Evolutionary conservation across 1,140 invertebrate species (phyloP).

Genomic region (Drosophila yakuba): DNA sequence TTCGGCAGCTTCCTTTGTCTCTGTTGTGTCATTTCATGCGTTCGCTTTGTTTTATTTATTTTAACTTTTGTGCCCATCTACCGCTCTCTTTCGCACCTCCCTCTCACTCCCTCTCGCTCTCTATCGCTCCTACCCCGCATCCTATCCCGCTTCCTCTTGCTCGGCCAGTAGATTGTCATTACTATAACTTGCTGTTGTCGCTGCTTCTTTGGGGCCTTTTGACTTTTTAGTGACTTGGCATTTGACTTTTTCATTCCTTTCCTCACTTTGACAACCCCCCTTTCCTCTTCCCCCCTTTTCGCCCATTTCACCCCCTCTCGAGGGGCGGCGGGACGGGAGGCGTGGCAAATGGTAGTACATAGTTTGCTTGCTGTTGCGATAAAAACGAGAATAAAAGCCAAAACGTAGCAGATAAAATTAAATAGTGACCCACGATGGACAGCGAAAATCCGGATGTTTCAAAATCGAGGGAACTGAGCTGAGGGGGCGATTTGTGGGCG

Average conservation of each 20-base stretch:
- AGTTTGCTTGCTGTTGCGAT: conserved; percentile 64
- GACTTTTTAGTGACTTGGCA: conserved; percentile 76
- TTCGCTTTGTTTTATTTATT: conserved; percentile 78
- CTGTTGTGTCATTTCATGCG: conserved; percentile 67
- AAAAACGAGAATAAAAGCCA: conserved; percentile 72
- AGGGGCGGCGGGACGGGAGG: background rate
- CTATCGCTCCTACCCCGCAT: background rate
- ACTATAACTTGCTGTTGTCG: conserved; percentile 57
- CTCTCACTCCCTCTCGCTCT: background rate
- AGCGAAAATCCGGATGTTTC: conserved; percentile 3
- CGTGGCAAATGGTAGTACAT: conserved; percentile 66
- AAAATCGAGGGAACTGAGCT: background rate
- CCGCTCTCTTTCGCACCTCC: conserved; percentile 15
- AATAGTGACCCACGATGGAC: conserved; percentile 62
- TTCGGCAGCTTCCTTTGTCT: conserved; percentile 37
- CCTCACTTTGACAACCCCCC: background rate
- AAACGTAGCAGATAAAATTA: conserved; percentile 74
- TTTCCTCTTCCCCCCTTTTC: background rate
- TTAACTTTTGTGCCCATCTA: conserved; percentile 66
- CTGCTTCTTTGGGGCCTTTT: conserved; percentile 62
- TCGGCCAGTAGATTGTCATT: conserved; percentile 53
- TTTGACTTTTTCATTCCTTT: conserved; percentile 60
- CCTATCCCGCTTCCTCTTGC: background rate
- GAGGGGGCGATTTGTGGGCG: background rate
- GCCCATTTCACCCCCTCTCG: background rate